Base-by-base conservation (phyloP, 1,140 invertebrate genomes). In the Planococcus citri region DNA sequence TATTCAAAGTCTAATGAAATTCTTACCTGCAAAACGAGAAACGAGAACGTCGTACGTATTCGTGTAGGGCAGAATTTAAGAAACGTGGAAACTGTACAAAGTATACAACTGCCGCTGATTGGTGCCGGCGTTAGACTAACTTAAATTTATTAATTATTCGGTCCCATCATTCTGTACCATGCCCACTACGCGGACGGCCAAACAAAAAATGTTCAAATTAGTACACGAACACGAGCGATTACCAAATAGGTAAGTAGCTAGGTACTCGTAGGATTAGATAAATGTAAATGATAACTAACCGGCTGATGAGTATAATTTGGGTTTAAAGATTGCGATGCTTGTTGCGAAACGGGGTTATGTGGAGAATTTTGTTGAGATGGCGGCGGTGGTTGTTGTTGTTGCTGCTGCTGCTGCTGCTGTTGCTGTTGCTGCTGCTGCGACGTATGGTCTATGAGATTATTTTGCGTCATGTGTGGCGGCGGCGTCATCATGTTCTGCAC, bases 241-340 rank as follows among this genome's bases (percentile, higher is more conserved):
- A n/a, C n/a, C n/a, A n/a, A n/a, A n/a, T n/a, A n/a, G n/a, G n/a
- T n/a, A n/a, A n/a, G n/a, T n/a, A n/a, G n/a, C n/a, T n/a, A n/a
- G n/a, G n/a, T n/a, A n/a, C n/a, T n/a, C n/a, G n/a, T 6, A 33
- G 29, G 12, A 3, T 12, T 33, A 33, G 12, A 33, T 33, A 33
- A 33, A 33, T 33, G 29, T 33, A 33, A 3, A 33, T 33, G 12
- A 3, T 3, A 33, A 64, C 60, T 25, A 17, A 64, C 60, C 4
- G 60, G 22, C 60, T 64, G 60, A 64, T 64, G 60, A 22, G 60
- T 10, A 25, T 64, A 64, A 25, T 64, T 64, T 24, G 60, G 60
- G 24, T 64, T 64, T 64, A 64, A 64, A 27, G 60, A 17, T 25
- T 64, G 60, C 22, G 60, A 24, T 25, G 9, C 10, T 25, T 64